Conservation (phyloP, 2,113 vertebrate genomes). For the Patagioenas fasciata region DNA sequence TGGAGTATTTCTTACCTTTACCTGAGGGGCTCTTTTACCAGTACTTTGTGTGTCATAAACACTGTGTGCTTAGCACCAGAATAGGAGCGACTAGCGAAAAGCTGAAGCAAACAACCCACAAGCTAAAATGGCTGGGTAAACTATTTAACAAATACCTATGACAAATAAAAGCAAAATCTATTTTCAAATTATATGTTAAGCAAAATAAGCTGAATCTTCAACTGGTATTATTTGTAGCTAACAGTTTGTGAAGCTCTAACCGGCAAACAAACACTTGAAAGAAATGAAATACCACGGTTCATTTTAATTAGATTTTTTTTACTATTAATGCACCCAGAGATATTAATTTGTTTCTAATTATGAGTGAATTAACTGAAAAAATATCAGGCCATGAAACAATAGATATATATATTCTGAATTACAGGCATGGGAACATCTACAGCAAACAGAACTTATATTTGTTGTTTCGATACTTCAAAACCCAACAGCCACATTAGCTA, state of each 20-base stretch:
- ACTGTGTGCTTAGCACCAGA: background rate
- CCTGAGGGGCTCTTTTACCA: conserved; percentile 17
- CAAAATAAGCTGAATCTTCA: conserved; percentile 22
- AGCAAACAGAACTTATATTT: background rate
- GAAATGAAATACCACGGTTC: conserved; percentile 39
- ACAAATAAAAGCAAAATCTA: conserved; percentile 47
- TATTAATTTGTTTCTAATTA: conserved; percentile 58
- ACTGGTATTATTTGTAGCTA: conserved; percentile 45
- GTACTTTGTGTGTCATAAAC: conserved; percentile 3
- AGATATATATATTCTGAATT: background rate
- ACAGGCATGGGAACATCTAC: background rate
- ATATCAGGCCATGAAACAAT: background rate
- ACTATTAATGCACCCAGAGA: conserved; percentile 36
- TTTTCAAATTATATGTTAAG: conserved; percentile 57
- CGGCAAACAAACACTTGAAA: conserved; percentile 54
- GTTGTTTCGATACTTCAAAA: background rate
- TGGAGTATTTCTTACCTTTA: conserved; percentile 29
- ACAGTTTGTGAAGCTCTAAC: conserved; percentile 51
- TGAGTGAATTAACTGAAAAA: conserved; percentile 57
- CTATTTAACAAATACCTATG: conserved; percentile 6
- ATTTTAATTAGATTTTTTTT: conserved; percentile 65
- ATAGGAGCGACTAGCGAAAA: background rate
- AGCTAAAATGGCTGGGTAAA: background rate
- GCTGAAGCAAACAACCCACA: background rate
- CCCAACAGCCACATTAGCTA: background rate